Conservation (phyloP, 2,797 vertebrate genomes). For the Enteromius treurensis region DNA sequence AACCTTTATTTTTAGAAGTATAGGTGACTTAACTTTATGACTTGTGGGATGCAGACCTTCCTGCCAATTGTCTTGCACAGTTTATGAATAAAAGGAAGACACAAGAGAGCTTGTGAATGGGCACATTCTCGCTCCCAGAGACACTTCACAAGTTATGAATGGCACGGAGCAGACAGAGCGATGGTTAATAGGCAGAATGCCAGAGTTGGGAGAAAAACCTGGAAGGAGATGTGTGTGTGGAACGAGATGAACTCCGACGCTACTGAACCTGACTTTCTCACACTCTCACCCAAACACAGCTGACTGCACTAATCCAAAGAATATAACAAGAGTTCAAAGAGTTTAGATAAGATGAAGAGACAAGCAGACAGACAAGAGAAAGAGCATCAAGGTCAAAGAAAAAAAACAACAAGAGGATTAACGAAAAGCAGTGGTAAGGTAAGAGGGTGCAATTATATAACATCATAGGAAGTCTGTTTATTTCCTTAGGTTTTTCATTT, state of each 20-base stretch:
- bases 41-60: constrained; percentile 2
- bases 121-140: constrained; percentile 15
- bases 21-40: background rate
- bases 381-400: constrained; percentile 21
- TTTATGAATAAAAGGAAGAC: constrained; percentile 5
- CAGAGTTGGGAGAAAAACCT: background rate
- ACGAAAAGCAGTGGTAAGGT: background rate
- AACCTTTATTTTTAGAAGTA: background rate
- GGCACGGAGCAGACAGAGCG: background rate
- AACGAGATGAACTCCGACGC: constrained; percentile 16
- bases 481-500: background rate
- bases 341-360: constrained; percentile 32
- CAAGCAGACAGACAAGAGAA: constrained; percentile 36
- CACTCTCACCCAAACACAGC: constrained; percentile 51
- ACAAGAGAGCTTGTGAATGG: constrained; percentile 32
- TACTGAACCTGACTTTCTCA: constrained; percentile 28
- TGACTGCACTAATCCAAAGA: constrained; percentile 67
- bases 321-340: constrained; percentile 64
- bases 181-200: constrained; percentile 29
- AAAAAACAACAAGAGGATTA: constrained; percentile 8
- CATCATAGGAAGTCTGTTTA: background rate
- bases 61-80: background rate
- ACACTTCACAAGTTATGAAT: constrained; percentile 39
- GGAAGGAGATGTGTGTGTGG: constrained; percentile 21
- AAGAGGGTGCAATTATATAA: constrained; percentile 26